These are phyloP conservation scores for Eumacrocentrus americanus DNA, from an alignment of 2,888 invertebrate genomes.

Conservation along the genomic window DNA sequence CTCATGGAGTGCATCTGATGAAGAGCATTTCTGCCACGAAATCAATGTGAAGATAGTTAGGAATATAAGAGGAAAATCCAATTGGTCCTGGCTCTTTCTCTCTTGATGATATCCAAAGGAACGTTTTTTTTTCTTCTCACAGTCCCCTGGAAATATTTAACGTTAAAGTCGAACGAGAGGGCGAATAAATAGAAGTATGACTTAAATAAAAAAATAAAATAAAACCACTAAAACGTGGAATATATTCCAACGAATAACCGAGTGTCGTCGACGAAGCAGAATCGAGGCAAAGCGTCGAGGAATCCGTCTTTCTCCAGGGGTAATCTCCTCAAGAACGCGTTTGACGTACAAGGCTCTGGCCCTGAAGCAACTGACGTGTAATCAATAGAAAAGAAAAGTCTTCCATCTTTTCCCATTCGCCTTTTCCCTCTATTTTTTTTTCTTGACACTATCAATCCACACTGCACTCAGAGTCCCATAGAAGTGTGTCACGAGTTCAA, in stretches of 20 bases:
- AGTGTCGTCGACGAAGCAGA: constrained; percentile 11
- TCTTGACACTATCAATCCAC: constrained; percentile 17
- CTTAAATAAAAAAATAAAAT: neutral
- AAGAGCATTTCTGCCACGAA: constrained; percentile 16
- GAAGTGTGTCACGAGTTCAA: constrained; percentile 3
- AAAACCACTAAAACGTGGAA: neutral
- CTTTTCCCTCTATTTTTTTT: neutral
- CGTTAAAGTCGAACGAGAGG: neutral
- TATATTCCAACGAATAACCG: constrained; percentile 11
- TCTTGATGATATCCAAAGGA: neutral
- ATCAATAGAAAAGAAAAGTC: constrained; percentile 15
- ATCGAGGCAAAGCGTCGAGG: neutral
- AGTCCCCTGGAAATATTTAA: neutral
- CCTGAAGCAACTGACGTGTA: constrained; percentile 14
- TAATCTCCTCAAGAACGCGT: constrained; percentile 16
- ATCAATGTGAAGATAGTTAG: neutral
- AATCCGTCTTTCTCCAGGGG: constrained; percentile 2
- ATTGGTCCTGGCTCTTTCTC: neutral
- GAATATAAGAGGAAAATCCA: constrained; percentile 1
- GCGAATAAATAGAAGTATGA: neutral
- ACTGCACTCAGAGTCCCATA: neutral
- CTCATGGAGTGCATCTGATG: constrained; percentile 9
- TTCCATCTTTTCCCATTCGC: neutral
- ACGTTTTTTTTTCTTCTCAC: neutral
- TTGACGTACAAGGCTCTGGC: constrained; percentile 12